Conservation (phyloP, 2,888 invertebrate species). For the Torymus tubicola region DNA sequence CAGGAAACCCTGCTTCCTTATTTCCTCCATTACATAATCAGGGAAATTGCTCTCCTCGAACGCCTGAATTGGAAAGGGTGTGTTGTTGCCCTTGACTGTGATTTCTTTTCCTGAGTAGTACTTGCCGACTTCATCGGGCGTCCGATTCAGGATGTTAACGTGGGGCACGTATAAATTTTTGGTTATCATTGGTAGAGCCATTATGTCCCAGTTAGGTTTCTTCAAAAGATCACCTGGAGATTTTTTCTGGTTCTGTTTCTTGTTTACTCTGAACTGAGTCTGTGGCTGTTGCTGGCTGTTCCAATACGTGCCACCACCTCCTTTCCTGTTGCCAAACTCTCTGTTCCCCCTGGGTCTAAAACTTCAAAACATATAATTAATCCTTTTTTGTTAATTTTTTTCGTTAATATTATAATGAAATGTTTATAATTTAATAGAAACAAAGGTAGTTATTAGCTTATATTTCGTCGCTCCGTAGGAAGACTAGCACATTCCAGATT, state of each 20-base stretch:
- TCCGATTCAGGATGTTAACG: conserved; percentile 83
- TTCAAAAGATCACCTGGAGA: conserved; percentile 84
- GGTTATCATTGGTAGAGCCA: conserved; percentile 86
- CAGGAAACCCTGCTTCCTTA: conserved; percentile 87
- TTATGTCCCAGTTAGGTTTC: conserved; percentile 91
- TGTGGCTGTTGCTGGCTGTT: conserved; percentile 70
- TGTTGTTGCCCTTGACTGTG: conserved; percentile 90
- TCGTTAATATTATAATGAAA: background rate
- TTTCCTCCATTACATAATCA: conserved; percentile 87
- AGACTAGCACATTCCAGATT: no score
- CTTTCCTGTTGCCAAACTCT: conserved; percentile 71
- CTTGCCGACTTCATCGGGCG: conserved; percentile 85
- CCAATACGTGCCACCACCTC: conserved; percentile 71
- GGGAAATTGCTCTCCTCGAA: conserved; percentile 96
- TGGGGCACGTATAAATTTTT: conserved; percentile 95
- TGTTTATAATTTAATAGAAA: background rate
- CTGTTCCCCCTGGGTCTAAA: conserved; percentile 73
- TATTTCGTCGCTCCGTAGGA: no score
- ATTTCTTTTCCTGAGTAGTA: conserved; percentile 90
- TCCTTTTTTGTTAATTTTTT: conserved; percentile 24
- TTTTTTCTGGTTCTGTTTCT: conserved; percentile 77
- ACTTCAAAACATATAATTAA: conserved; percentile 58
- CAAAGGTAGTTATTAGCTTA: background rate
- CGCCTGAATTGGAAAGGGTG: conserved; percentile 91
- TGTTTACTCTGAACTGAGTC: conserved; percentile 60